Percentiles rank a stretch among this genome's conserved stretches.
phyloP scores from a whole-genome alignment of 2,113 vertebrate genomes.

The Gambusia holbrooki region DNA sequence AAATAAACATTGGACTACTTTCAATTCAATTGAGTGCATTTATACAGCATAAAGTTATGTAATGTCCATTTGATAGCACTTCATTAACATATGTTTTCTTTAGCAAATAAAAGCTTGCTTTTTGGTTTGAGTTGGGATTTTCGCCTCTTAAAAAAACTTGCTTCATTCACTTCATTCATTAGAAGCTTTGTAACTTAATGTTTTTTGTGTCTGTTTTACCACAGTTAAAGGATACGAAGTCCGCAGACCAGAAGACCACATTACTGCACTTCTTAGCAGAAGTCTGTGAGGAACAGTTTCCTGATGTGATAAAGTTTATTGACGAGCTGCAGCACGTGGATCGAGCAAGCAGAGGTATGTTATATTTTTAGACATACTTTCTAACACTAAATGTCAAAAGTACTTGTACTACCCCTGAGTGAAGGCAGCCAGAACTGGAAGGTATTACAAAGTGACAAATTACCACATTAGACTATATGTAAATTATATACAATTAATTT shows the following conservation, averaged over 20 bases:
- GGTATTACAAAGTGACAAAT: too few relatives aligned
- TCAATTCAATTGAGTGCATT: background rate
- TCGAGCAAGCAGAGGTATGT: constrained; percentile 90
- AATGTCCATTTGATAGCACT: background rate
- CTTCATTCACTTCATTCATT: background rate
- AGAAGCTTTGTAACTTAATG: background rate
- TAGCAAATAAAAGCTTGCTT: too few relatives aligned
- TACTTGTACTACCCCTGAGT: too few relatives aligned
- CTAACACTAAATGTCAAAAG: background rate
- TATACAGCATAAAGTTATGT: background rate
- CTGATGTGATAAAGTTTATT: constrained; percentile 86
- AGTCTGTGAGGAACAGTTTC: constrained; percentile 90
- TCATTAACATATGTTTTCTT: background rate
- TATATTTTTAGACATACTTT: background rate
- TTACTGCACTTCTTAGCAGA: constrained; percentile 93
- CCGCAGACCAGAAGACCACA: constrained; percentile 91
- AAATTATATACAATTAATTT: too few relatives aligned
- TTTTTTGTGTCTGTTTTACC: constrained; percentile 15
- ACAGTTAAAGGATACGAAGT: constrained; percentile 95
- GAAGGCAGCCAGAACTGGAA: too few relatives aligned
- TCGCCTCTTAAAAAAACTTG: background rate
- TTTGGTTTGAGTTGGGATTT: background rate
- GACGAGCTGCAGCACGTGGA: constrained; percentile 92
- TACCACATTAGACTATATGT: too few relatives aligned
- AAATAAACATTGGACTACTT: background rate